Percentiles rank a stretch among this genome's conserved stretches.
These are phyloP conservation scores for Dorcus parallelipipedus DNA, from an alignment of 2,888 invertebrate species.

Conservation along the genomic window DNA sequence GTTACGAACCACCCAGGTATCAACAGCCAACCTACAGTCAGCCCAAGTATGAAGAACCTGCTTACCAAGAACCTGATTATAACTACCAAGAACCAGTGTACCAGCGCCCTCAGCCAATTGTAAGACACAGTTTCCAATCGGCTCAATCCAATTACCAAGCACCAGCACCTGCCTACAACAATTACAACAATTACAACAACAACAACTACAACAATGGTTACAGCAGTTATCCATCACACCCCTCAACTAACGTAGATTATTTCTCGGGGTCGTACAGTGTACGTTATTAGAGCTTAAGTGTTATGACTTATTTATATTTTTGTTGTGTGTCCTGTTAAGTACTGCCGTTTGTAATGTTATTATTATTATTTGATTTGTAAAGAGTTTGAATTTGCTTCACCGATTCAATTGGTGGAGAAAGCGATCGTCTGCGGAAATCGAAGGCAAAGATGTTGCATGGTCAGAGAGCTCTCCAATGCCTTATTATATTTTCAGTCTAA, in stretches of 20 bases:
- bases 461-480: too few species aligned
- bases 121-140: slow-evolving; percentile 42
- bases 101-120: slow-evolving; percentile 32
- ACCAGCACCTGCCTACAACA: slow-evolving; percentile 20
- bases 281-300: slow-evolving; percentile 52
- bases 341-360: too few species aligned
- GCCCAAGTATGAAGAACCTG: slow-evolving; percentile 23
- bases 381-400: too few species aligned
- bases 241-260: slow-evolving; percentile 70
- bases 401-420: too few species aligned
- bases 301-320: too few species aligned
- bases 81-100: slow-evolving; percentile 22
- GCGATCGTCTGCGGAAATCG: too few species aligned
- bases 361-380: too few species aligned
- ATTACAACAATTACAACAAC: slow-evolving; percentile 17
- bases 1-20: slow-evolving; percentile 30
- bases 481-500: too few species aligned
- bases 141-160: slow-evolving; percentile 16
- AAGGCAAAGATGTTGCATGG: too few species aligned
- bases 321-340: too few species aligned
- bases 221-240: slow-evolving; percentile 52
- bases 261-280: slow-evolving; percentile 75
- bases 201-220: slow-evolving; percentile 17
- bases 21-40: slow-evolving; percentile 23
- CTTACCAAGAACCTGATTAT: slow-evolving; percentile 19